phyloP scores from a whole-genome alignment of 2,888 invertebrate species.

The Adelognathus sp. region DNA sequence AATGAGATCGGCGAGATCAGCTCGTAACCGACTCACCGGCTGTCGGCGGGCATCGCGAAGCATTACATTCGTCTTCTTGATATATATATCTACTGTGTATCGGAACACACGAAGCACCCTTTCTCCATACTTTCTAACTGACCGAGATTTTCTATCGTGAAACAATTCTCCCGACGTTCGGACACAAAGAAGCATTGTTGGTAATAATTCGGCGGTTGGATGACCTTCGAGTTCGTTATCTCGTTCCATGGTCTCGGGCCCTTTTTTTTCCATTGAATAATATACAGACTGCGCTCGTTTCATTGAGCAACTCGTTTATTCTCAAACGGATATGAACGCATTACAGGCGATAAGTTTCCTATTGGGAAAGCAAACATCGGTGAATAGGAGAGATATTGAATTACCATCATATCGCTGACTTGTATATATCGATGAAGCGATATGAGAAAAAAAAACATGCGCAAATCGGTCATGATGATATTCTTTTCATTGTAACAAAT shows the following conservation, averaged over 20 bases:
- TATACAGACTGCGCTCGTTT: background rate
- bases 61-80: conserved; percentile 1
- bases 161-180: background rate
- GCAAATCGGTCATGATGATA: no score
- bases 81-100: background rate
- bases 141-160: conserved; percentile 11
- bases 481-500: no score
- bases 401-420: no score
- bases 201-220: background rate
- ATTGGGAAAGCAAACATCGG: no score
- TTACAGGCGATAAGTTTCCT: no score
- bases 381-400: no score
- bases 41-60: conserved; percentile 4
- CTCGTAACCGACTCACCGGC: conserved; percentile 20
- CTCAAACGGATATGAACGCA: background rate
- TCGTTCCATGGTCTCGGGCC: background rate
- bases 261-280: background rate
- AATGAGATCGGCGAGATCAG: conserved; percentile 40
- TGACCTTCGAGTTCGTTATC: background rate
- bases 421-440: no score
- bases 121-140: conserved; percentile 44
- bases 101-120: conserved; percentile 3
- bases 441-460: no score
- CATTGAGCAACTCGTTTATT: background rate
- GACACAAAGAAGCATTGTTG: background rate